Evolutionary conservation across 2,113 vertebrate species (phyloP).

Genomic region (Myrmecophaga tridactyla): DNA sequence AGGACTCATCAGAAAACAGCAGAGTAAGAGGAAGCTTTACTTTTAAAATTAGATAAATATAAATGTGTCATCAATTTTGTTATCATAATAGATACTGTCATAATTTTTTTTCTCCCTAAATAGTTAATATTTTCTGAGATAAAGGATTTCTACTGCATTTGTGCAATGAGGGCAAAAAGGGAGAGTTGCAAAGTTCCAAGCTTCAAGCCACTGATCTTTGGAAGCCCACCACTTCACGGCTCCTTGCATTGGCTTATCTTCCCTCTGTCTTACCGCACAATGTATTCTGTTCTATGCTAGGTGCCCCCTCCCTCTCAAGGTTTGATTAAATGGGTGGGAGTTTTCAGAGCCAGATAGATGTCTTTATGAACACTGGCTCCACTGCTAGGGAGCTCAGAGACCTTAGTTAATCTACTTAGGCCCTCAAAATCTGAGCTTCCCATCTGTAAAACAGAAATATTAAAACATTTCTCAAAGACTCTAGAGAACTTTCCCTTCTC

Average conservation of each 20-base stretch:
- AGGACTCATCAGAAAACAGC: conserved; percentile 17
- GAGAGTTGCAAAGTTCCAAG: background rate
- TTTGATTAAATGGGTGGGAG: background rate
- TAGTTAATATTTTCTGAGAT: background rate
- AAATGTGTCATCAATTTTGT: conserved; percentile 55
- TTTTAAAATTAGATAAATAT: background rate
- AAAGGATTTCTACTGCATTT: background rate
- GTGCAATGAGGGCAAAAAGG: background rate
- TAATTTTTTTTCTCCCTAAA: conserved; percentile 17
- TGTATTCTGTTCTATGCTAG: too few relatives aligned
- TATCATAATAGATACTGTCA: background rate
- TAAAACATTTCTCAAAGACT: background rate
- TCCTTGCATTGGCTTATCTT: too few relatives aligned
- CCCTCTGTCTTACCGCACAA: background rate
- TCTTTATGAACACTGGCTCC: background rate
- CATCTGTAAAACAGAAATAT: background rate
- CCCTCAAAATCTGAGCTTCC: background rate
- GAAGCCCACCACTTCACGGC: background rate
- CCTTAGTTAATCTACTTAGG: background rate
- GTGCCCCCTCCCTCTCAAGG: background rate
- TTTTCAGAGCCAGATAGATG: background rate
- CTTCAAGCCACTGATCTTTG: background rate
- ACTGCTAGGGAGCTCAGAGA: background rate
- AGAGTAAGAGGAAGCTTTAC: background rate
- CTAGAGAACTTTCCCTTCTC: background rate